phyloP scores from a whole-genome alignment of 2,888 invertebrate genomes.

The Lordiphosa fenestrarum region DNA sequence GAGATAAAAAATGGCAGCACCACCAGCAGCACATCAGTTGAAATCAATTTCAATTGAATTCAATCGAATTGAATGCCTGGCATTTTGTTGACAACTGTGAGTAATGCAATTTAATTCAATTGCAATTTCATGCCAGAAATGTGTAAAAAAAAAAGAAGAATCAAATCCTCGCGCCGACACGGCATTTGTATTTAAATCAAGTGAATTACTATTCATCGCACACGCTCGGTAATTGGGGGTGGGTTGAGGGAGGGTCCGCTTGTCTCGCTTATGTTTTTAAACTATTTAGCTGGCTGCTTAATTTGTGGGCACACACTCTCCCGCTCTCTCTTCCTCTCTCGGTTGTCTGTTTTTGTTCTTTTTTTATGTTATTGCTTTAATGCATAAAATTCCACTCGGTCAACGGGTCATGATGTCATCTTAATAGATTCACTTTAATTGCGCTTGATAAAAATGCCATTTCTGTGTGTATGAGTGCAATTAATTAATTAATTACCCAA shows the following conservation, averaged over 20 bases:
- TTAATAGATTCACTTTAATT: conserved; percentile 63
- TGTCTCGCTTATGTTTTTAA: conserved; percentile 35
- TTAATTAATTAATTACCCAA: conserved; percentile 3
- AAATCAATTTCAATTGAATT: conserved; percentile 72
- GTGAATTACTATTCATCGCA: conserved; percentile 56
- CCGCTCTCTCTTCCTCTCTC: conserved; percentile 5
- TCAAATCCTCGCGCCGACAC: conserved; percentile 18
- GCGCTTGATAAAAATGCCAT: conserved; percentile 21
- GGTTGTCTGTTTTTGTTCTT: conserved; percentile 4
- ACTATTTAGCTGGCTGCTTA: conserved; percentile 48
- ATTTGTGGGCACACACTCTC: conserved; percentile 32
- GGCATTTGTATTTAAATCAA: conserved; percentile 55
- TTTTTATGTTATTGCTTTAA: conserved; percentile 54
- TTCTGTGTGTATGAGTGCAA: conserved; percentile 6
- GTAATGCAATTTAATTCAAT: conserved; percentile 76
- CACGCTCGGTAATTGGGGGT: conserved; percentile 17
- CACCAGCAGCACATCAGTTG: conserved; percentile 25
- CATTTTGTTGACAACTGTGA: conserved; percentile 74
- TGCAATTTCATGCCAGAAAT: conserved; percentile 58
- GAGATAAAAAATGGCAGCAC: conserved; percentile 6
- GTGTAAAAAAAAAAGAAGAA: not conserved
- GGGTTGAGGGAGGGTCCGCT: conserved; percentile 1
- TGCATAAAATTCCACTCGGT: conserved; percentile 54
- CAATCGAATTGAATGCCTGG: conserved; percentile 70
- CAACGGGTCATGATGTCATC: conserved; percentile 73